Percentiles rank a stretch among this genome's conserved stretches.
phyloP scores from a whole-genome alignment of 1,140 invertebrate species.

The Steinernema feltiae region DNA sequence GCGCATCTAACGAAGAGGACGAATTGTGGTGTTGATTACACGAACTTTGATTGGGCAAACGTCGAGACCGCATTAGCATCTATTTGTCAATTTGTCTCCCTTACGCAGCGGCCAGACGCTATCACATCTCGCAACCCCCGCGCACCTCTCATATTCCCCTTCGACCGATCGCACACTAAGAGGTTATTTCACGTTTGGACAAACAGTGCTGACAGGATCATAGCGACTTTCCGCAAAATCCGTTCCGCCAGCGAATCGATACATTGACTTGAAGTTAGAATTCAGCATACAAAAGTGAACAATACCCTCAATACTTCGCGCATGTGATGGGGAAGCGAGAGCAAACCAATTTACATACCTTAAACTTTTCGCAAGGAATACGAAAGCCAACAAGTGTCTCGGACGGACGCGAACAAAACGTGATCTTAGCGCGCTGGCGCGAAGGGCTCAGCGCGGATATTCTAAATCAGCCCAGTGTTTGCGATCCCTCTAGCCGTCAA shows the following conservation, averaged over 20 bases:
- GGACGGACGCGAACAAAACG: not conserved
- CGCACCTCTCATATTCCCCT: not conserved
- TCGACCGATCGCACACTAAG: not conserved
- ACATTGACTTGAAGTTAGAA: too few relatives aligned
- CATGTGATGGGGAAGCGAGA: not conserved
- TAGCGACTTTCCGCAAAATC: not conserved
- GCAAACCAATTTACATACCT: not conserved
- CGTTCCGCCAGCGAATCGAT: not conserved
- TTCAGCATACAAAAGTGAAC: too few relatives aligned
- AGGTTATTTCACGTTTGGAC: not conserved
- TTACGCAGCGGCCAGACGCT: not conserved
- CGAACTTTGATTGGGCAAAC: not conserved
- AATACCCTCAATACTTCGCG: too few relatives aligned
- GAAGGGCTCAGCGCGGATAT: constrained; percentile 10
- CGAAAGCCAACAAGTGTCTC: constrained; percentile 4
- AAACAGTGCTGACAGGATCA: not conserved
- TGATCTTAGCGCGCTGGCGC: constrained; percentile 13
- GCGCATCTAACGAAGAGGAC: not conserved
- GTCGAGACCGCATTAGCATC: not conserved
- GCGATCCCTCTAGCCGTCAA: not conserved
- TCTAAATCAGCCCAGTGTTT: not conserved
- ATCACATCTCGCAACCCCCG: not conserved
- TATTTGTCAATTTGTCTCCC: not conserved
- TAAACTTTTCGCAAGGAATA: not conserved
- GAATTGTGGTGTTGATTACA: not conserved